Evolutionary conservation across 1,140 invertebrate genomes (phyloP).

Genomic region (Atta colombica): DNA sequence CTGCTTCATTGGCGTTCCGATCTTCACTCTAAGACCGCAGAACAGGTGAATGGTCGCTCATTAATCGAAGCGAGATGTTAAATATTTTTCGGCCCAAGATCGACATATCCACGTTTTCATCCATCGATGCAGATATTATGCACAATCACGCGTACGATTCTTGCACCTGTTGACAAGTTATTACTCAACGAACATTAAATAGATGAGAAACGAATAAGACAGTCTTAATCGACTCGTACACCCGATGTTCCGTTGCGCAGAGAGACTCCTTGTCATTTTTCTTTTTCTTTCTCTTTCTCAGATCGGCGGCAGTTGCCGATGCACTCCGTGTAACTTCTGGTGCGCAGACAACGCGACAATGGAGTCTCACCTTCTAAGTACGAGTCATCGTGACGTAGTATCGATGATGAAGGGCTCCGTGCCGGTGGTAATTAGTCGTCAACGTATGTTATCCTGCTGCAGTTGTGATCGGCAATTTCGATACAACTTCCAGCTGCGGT

Average conservation of each 20-base stretch:
- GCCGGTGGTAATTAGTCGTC: constrained; percentile 92
- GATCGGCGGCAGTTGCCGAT: constrained; percentile 89
- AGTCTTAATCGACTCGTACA: not conserved
- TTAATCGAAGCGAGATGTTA: not conserved
- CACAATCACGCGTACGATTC: constrained; percentile 4
- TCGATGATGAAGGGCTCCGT: constrained; percentile 92
- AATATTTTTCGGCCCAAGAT: not conserved
- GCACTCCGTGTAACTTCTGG: constrained; percentile 92
- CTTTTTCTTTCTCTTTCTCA: constrained; percentile 24
- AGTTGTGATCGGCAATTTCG: constrained; percentile 89
- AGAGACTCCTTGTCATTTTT: not conserved
- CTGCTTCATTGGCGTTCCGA: constrained; percentile 91
- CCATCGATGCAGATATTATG: not conserved
- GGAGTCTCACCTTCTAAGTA: constrained; percentile 90
- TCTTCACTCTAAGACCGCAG: constrained; percentile 87
- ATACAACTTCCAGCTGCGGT: constrained; percentile 90
- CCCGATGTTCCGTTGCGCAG: not conserved
- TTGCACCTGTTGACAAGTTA: constrained; percentile 8
- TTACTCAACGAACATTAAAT: not conserved
- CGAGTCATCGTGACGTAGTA: constrained; percentile 90
- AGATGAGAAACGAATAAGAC: not conserved
- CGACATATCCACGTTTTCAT: not conserved
- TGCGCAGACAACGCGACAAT: constrained; percentile 89
- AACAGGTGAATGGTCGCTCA: constrained; percentile 50
- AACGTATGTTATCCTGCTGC: constrained; percentile 88